Evolutionary conservation across 2,797 vertebrate species (phyloP).

Genomic region (Eidolon dupreanum): DNA sequence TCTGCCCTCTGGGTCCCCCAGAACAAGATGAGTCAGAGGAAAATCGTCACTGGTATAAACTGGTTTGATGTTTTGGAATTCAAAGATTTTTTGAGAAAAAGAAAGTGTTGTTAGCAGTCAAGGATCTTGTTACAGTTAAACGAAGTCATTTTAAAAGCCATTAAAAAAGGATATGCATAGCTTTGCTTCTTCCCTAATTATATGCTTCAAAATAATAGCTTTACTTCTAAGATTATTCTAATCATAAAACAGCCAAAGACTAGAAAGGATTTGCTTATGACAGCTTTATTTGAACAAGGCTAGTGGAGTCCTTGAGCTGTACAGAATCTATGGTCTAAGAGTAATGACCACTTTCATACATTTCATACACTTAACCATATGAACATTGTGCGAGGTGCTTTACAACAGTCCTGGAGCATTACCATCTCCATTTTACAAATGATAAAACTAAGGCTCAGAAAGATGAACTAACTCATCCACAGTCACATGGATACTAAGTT

Average conservation of each 20-base stretch:
- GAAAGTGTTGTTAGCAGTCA: background rate
- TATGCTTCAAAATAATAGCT: background rate
- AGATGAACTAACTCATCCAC: background rate
- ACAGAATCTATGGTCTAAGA: background rate
- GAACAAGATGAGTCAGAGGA: background rate
- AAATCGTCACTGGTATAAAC: constrained; percentile 30
- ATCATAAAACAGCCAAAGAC: background rate
- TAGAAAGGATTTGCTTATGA: constrained; percentile 1
- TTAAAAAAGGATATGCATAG: background rate
- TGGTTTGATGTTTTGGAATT: background rate
- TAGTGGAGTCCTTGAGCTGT: background rate
- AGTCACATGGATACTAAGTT: background rate
- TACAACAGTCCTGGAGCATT: background rate
- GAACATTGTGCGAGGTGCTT: background rate
- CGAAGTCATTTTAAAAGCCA: background rate
- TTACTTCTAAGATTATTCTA: background rate
- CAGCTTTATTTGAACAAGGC: constrained; percentile 24
- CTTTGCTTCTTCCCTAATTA: background rate
- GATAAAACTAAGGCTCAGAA: constrained; percentile 2
- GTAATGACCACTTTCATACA: background rate
- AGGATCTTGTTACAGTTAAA: constrained; percentile 9
- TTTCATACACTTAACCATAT: background rate
- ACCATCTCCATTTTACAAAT: background rate
- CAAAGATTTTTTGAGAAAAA: constrained; percentile 41
- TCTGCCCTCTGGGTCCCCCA: background rate